phyloP scores from a whole-genome alignment of 2,797 vertebrate genomes.

The Malacoraja senta region DNA sequence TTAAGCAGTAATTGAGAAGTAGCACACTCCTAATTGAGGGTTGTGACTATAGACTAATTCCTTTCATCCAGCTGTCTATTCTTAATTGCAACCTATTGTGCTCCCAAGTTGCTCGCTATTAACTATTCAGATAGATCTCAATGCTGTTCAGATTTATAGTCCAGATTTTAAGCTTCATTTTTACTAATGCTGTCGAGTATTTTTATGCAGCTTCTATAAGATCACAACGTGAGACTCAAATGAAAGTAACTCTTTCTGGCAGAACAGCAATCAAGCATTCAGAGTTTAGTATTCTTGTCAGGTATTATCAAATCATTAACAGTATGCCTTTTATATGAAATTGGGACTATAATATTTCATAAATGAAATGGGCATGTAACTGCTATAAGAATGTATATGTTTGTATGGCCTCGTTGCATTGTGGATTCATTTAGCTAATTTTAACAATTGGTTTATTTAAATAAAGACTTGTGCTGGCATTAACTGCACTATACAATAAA shows the following conservation, averaged over 20 bases:
- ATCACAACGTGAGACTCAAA: not conserved
- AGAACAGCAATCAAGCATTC: not conserved
- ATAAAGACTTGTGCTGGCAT: not conserved
- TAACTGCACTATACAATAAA: not conserved
- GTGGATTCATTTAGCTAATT: not conserved
- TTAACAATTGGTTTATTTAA: not conserved
- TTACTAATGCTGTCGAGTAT: not conserved
- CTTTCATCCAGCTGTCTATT: constrained; percentile 29
- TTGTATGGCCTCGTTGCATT: not conserved
- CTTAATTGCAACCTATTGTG: constrained; percentile 30
- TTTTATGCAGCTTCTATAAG: not conserved
- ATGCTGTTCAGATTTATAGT: constrained; percentile 3
- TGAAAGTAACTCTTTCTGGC: not conserved
- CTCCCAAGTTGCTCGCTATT: not conserved
- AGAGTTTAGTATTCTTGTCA: not conserved
- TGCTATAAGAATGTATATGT: not conserved
- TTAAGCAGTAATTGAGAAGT: constrained; percentile 17
- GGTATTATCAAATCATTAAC: not conserved
- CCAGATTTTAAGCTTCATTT: constrained; percentile 12
- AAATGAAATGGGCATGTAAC: not conserved
- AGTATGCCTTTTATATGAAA: not conserved
- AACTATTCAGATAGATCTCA: constrained; percentile 15
- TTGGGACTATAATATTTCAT: not conserved
- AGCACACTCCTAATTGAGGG: constrained; percentile 24
- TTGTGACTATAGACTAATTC: not conserved